Evolutionary conservation across 2,797 vertebrate genomes (phyloP), one percentile per base, ranked within the genome.

Genomic region (Acropternis orthonyx): DNA sequence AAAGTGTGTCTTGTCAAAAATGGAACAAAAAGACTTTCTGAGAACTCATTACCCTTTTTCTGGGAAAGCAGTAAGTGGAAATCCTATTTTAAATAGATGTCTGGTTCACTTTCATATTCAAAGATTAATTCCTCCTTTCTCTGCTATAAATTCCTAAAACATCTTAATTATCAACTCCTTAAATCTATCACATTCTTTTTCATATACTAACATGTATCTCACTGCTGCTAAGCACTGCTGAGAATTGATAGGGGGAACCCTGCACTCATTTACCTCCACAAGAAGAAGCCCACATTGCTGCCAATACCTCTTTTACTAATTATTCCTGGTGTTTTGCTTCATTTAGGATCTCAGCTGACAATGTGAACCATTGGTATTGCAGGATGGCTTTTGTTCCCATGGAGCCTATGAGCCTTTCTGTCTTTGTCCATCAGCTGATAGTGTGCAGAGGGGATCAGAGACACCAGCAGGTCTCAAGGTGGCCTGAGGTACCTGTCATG

Each of bases 21-120:
- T 15, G 65, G 79, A 89, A 63, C 20, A 85, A 52, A 68, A 49
- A 34, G 27, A 22, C 30, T 82, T 88, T 36, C 37, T 37, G 74
- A 72, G 37, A 56, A 44, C 16, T 89, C 41, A 83, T 52, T 58
- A 59, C 9, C 39, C 32, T 65, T 89, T 83, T 52, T 27, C 62
- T 37, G 66, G 23, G 32, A 68, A 91, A 89, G n/a, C 36, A 43
- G 52, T 84, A 89, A 92, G 48, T 80, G 58, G 51, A 91, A 94
- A 80, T 55, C 7, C 62, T 77, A 48, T 74, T 89, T 92, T 81
- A 89, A 96, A 88, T 8, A 84, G 15, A 49, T 75, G 61, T 34
- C 17, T 68, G 51, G 17, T 75, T 93, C 2, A 2, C 41, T 88
- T 87, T 93, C 78, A 72, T 32, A 72, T 27, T 56, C 28, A 78